phyloP scores from a whole-genome alignment of 2,797 vertebrate species.

The Muscicapa comitata region DNA sequence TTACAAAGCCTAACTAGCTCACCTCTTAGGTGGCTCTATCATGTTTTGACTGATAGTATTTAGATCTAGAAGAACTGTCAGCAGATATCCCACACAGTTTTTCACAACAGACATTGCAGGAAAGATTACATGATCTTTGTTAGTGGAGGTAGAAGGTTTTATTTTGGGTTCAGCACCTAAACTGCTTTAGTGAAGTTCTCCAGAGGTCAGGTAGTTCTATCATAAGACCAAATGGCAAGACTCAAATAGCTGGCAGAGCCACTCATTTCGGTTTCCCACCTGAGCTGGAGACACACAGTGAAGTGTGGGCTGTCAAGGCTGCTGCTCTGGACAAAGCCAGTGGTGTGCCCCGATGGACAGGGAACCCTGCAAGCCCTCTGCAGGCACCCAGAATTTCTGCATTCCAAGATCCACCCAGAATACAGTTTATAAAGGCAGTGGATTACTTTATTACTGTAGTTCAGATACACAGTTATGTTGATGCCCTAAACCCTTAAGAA shows the following conservation, averaged over 20 bases:
- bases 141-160: neutral
- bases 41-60: neutral
- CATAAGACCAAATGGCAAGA: neutral
- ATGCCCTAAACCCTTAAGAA: neutral
- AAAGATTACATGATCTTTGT: neutral
- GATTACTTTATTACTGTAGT: neutral
- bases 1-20: neutral
- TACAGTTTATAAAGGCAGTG: neutral
- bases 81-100: neutral
- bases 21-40: neutral
- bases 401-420: neutral
- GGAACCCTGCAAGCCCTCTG: neutral
- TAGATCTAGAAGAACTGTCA: neutral
- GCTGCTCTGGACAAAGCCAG: accelerated
- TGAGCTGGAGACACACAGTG: neutral
- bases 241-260: neutral
- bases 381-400: neutral
- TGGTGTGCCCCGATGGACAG: accelerated
- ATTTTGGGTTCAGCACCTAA: neutral
- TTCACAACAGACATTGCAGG: neutral
- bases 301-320: neutral
- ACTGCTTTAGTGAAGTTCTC: neutral
- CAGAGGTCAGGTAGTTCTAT: neutral
- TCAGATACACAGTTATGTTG: neutral
- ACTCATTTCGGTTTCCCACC: neutral